Evolutionary conservation across 2,888 invertebrate species (phyloP).

Genomic region (Nemoura dubitans): DNA sequence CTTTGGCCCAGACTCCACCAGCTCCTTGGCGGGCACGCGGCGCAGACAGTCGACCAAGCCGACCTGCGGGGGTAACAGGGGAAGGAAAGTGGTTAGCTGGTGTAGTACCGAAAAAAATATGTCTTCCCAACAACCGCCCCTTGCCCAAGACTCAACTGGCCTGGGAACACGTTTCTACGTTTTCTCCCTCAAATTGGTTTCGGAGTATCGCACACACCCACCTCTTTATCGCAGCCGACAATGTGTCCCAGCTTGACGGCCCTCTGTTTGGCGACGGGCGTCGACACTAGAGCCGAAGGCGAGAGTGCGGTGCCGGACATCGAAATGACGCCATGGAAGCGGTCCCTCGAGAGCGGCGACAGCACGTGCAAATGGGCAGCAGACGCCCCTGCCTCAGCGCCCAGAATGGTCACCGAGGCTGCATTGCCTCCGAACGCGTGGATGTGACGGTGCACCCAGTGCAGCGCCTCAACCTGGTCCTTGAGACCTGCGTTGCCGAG

Average conservation of each 20-base stretch:
- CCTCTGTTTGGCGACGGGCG: constrained; percentile 43
- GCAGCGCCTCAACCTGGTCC: constrained; percentile 49
- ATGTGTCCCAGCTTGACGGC: constrained; percentile 48
- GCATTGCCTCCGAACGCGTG: constrained; percentile 49
- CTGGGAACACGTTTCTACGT: no score
- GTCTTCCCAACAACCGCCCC: no score
- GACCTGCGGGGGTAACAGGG: background rate
- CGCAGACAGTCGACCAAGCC: constrained; percentile 42
- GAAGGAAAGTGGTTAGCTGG: no score
- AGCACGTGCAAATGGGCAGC: constrained; percentile 48
- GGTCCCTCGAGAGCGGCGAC: constrained; percentile 43
- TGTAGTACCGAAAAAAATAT: no score
- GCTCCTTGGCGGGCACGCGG: constrained; percentile 41
- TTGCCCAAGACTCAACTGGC: no score
- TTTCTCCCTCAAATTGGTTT: no score
- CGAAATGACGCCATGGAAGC: constrained; percentile 48
- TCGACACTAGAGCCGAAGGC: constrained; percentile 48
- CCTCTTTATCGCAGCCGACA: constrained; percentile 46
- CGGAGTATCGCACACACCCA: background rate
- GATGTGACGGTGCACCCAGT: constrained; percentile 50
- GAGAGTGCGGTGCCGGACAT: constrained; percentile 50
- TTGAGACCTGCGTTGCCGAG: constrained; percentile 50
- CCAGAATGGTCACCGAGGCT: constrained; percentile 48
- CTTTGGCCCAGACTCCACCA: constrained; percentile 16
- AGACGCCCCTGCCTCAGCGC: constrained; percentile 49